Conservation (phyloP, 2,113 vertebrate species). For the Nycticebus coucang region DNA sequence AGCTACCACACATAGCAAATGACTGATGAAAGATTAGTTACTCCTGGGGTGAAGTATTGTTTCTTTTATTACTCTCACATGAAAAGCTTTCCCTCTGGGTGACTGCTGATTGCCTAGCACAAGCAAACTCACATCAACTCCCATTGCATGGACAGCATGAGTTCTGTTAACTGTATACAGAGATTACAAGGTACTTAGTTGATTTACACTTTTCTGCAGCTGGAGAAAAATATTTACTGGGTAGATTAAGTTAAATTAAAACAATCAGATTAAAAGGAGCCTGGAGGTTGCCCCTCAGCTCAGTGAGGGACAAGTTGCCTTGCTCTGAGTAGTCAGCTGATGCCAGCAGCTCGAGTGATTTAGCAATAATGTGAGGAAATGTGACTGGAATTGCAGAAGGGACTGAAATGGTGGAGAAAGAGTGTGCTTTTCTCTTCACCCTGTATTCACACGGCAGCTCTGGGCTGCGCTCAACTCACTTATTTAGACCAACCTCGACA, state of each 20-base stretch:
- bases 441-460: background rate
- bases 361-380: constrained; percentile 61
- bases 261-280: constrained; percentile 64
- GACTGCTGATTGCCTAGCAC: background rate
- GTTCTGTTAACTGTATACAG: background rate
- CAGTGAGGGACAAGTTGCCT: constrained; percentile 19
- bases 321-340: background rate
- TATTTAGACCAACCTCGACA: background rate
- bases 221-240: constrained; percentile 71
- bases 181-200: constrained; percentile 55
- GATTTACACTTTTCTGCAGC: constrained; percentile 63
- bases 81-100: background rate
- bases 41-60: accelerated
- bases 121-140: background rate
- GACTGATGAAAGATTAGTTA: background rate
- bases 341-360: constrained; percentile 43
- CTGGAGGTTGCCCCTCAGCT: background rate
- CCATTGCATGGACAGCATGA: background rate
- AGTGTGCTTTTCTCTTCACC: constrained; percentile 5
- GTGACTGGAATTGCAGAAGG: background rate
- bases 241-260: constrained; percentile 68
- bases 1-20: background rate
- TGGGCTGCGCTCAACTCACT: background rate
- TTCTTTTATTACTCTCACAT: background rate
- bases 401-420: background rate